These are phyloP conservation scores for Rutpela maculata DNA, from an alignment of 2,888 invertebrate genomes.

Conservation along the genomic window DNA sequence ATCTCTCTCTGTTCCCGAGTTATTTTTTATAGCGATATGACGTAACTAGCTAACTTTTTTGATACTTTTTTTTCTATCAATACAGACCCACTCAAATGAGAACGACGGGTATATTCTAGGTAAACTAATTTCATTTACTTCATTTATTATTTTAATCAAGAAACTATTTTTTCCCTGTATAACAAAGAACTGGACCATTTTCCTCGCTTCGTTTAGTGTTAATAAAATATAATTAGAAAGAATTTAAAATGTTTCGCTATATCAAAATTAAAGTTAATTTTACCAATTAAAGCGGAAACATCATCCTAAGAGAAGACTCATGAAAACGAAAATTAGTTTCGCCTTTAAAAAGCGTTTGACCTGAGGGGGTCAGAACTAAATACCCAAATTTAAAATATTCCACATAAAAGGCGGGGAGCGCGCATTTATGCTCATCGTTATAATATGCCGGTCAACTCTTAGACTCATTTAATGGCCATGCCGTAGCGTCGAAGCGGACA, in stretches of 20 bases:
- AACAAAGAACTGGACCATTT: slow-evolving; percentile 25
- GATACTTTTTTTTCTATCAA: too few species aligned
- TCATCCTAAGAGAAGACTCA: slow-evolving; percentile 15
- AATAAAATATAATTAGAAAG: slow-evolving; percentile 36
- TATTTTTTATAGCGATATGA: too few species aligned
- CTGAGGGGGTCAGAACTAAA: slow-evolving; percentile 26
- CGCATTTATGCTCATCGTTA: not conserved
- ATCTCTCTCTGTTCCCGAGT: too few species aligned
- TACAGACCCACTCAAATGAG: too few species aligned
- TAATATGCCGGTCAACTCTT: slow-evolving; percentile 4
- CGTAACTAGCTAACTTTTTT: too few species aligned
- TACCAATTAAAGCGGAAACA: slow-evolving; percentile 40
- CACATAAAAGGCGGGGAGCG: not conserved
- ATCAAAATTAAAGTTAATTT: slow-evolving; percentile 41
- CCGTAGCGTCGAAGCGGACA: slow-evolving; percentile 1
- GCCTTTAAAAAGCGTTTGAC: slow-evolving; percentile 29
- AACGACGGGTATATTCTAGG: too few species aligned
- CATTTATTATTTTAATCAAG: slow-evolving; percentile 13
- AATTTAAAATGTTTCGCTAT: slow-evolving; percentile 42
- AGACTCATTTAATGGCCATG: slow-evolving; percentile 14
- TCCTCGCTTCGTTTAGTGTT: slow-evolving; percentile 37
- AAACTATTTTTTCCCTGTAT: slow-evolving; percentile 8
- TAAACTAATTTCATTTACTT: too few species aligned
- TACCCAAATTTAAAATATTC: slow-evolving; percentile 11
- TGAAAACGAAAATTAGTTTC: slow-evolving; percentile 35